Conservation (phyloP, 2,113 vertebrate genomes). For the Erythrolamprus reginae region DNA sequence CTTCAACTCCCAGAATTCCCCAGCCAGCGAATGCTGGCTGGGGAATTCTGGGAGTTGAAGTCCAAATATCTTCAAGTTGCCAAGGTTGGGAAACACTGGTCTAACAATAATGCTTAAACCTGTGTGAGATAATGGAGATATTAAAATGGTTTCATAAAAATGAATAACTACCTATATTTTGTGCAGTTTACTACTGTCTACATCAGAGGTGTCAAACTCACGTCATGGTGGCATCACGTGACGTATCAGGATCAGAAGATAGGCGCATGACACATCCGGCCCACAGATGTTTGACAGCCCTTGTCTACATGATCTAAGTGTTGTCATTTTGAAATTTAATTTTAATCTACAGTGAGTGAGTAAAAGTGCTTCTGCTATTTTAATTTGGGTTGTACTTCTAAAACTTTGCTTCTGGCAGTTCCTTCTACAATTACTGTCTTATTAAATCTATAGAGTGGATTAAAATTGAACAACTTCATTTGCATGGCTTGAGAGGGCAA, state of each 20-base stretch:
- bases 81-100: too few species aligned
- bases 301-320: slow-evolving; percentile 22
- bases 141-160: background rate
- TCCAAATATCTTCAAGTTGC: too few species aligned
- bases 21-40: too few species aligned
- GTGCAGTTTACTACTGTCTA: slow-evolving; percentile 30
- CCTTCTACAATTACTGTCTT: slow-evolving; percentile 11
- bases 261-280: too few species aligned
- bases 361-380: slow-evolving; percentile 36
- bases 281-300: too few species aligned
- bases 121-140: too few species aligned
- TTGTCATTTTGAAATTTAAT: slow-evolving; percentile 38
- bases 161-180: background rate
- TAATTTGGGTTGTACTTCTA: slow-evolving; percentile 21
- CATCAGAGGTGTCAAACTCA: too few species aligned
- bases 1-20: too few species aligned
- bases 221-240: too few species aligned
- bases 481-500: slow-evolving; percentile 25
- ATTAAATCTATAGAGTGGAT: background rate
- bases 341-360: slow-evolving; percentile 1
- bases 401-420: slow-evolving; percentile 29
- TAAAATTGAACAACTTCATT: background rate
- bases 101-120: background rate
- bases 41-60: too few species aligned
- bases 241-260: too few species aligned